These are phyloP conservation scores for Emys orbicularis DNA, from an alignment of 2,797 vertebrate species.

Conservation along the genomic window DNA sequence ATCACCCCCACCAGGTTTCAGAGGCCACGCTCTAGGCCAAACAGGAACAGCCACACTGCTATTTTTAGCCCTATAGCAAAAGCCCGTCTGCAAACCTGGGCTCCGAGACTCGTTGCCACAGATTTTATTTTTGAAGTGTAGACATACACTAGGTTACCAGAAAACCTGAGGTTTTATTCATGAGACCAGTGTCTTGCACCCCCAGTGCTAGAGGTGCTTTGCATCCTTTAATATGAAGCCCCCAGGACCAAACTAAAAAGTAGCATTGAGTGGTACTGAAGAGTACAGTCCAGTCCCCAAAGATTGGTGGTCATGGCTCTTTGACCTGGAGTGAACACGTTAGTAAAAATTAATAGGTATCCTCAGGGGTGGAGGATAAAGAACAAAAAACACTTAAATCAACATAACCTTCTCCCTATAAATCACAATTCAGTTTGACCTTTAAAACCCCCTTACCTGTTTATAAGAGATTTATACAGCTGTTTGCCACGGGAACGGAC, in stretches of 20 bases:
- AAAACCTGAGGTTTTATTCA: not conserved
- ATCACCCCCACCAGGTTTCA: not conserved
- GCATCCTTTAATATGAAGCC: accelerated
- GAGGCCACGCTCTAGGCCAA: not conserved
- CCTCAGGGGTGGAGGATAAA: not conserved
- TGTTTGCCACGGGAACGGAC: conserved; percentile 80
- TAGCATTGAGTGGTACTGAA: not conserved
- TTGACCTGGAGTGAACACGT: not conserved
- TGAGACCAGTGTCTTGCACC: not conserved
- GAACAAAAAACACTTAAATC: not conserved
- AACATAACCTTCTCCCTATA: conserved; percentile 63
- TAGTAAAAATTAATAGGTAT: conserved; percentile 5
- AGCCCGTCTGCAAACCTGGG: not conserved
- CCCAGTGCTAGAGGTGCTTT: not conserved
- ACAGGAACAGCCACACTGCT: not conserved
- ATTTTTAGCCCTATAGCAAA: not conserved
- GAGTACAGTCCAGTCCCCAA: not conserved
- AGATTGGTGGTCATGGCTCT: not conserved
- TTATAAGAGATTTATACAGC: conserved; percentile 77
- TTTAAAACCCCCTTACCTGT: conserved; percentile 82
- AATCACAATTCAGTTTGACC: conserved; percentile 72
- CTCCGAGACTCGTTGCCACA: not conserved
- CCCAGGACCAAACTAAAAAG: not conserved
- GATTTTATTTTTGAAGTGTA: not conserved
- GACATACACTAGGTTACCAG: not conserved